Base-by-base conservation (phyloP, 2,888 invertebrate genomes). In the Sussaba pulchella region DNA sequence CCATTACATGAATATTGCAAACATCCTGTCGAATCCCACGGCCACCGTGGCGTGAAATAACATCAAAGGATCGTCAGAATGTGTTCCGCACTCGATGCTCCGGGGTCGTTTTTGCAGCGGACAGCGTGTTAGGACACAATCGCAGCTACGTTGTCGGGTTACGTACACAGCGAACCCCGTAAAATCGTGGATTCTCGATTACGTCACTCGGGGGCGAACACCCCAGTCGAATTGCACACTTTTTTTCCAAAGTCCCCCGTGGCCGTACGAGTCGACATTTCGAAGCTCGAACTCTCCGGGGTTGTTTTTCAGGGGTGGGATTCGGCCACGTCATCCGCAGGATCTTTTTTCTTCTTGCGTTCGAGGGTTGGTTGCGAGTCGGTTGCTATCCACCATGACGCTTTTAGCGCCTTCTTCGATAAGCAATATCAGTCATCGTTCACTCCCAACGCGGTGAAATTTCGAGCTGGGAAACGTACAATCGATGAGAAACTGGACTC, bases 241-340 rank as follows among this genome's bases (percentile, higher is more conserved):
- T 73, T 31, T 43, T 52, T 76, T 47, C 24, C 31, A 54, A 45
- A 57, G 47, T 24, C 50, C 52, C 50, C 50, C 14, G 17, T 19
- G 50, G 45, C 47, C 54, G 50, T 66, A 66, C 66, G 52, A 39
- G 45, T 52, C 73, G 73, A 66, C 45, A 59, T 45, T 26, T 26
- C 50, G 70, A 63, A 43, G 24, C 71, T 41, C 59, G 84, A 82
- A 83, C 84, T 84, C 83, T 82, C 74, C 83, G 84, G 87, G 83
- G 82, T 83, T 83, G 82, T 72, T 69, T 83, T 52, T 82, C 81
- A 84, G 82, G 86, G 86, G 87, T 85, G 84, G n/a, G 81, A 81
- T 84, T 82, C 72, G 76, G 84, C 86, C 86, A 86, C 86, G 87
- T 87, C 86, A 87, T 87, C 83, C 82, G 69, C 83, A 83, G 82